Percentiles rank a stretch among this genome's conserved stretches.
phyloP scores from a whole-genome alignment of 1,140 invertebrate genomes.

The Trichonephila inaurata region DNA sequence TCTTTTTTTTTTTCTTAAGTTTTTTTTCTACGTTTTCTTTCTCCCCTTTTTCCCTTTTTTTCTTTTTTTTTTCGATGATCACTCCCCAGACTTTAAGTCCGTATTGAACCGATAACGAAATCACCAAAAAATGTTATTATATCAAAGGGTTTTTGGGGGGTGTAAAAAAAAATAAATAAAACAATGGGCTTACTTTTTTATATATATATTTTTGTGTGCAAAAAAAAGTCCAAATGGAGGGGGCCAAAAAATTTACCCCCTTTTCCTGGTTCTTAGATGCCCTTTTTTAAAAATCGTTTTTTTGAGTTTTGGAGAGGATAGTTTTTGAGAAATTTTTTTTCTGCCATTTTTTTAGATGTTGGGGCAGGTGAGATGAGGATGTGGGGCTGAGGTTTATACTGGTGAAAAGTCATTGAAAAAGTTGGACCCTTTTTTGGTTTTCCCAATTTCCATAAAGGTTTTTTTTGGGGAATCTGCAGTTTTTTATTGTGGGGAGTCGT shows the following conservation, averaged over 20 bases:
- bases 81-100: slow-evolving; percentile 52
- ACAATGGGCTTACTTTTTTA: neutral
- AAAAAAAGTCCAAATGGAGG: slow-evolving; percentile 48
- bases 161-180: slow-evolving; percentile 55
- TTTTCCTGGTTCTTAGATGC: slow-evolving; percentile 3
- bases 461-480: too few species aligned
- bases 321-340: neutral
- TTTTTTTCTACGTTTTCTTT: slow-evolving; percentile 15
- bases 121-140: slow-evolving; percentile 70
- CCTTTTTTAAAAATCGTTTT: slow-evolving; percentile 14
- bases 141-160: slow-evolving; percentile 28
- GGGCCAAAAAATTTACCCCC: slow-evolving; percentile 67
- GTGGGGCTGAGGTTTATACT: neutral
- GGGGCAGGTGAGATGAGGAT: neutral
- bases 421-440: neutral
- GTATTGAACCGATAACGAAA: slow-evolving; percentile 64
- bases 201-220: neutral
- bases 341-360: slow-evolving; percentile 20
- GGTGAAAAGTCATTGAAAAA: neutral
- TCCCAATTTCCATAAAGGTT: too few species aligned
- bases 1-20: neutral
- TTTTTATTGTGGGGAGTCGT: too few species aligned
- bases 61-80: slow-evolving; percentile 62
- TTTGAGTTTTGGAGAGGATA: neutral
- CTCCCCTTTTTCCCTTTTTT: neutral